Percentiles rank a stretch among this genome's conserved stretches.
Conservation (phyloP, 1,140 invertebrate genomes). For the Apis cerana region DNA sequence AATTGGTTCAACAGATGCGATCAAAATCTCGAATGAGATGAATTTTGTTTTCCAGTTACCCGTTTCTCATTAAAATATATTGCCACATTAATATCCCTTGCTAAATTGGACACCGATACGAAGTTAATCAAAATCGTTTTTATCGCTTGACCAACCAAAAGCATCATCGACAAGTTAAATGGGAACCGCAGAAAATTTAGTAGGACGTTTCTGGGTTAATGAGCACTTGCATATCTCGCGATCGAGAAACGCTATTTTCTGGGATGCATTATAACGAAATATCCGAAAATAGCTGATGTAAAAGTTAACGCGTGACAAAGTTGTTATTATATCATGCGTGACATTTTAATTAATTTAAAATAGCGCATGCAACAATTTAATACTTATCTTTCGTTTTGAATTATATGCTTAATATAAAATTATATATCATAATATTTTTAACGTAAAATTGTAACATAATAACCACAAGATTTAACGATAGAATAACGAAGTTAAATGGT, state of each 20-base stretch:
- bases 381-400: background rate
- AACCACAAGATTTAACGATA: no score
- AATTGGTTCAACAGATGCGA: background rate
- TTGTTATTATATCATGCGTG: background rate
- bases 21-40: background rate
- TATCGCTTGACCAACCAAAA: constrained; percentile 19
- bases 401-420: background rate
- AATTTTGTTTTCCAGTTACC: background rate
- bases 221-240: constrained; percentile 14
- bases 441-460: no score
- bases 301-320: background rate
- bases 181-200: constrained; percentile 26
- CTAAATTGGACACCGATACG: constrained; percentile 16
- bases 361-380: background rate
- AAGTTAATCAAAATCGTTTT: constrained; percentile 41
- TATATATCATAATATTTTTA: no score
- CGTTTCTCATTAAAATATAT: constrained; percentile 41
- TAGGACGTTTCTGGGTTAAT: constrained; percentile 43
- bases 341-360: constrained; percentile 5
- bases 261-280: background rate
- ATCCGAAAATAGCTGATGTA: constrained; percentile 6
- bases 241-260: constrained; percentile 1
- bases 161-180: constrained; percentile 34
- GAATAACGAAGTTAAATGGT: no score
- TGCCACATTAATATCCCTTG: constrained; percentile 24